Base-by-base conservation (phyloP, 2,888 invertebrate species). In the Pseudanteris insignis region DNA sequence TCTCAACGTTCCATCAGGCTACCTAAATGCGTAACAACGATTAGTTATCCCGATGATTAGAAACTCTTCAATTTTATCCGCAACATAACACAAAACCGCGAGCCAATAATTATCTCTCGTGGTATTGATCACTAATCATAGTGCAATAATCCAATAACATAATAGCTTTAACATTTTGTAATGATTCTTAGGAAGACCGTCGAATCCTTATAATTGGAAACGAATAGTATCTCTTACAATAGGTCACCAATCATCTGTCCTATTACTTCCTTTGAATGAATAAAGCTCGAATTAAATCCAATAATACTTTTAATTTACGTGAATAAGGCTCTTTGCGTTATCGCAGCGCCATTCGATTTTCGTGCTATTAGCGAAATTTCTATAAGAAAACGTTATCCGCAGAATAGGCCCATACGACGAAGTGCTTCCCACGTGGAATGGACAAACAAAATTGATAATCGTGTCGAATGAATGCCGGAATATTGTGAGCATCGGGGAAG, bases 151-250 rank as follows among this genome's bases (percentile, higher is more conserved):
- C 48, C 58, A 58, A 50, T 58, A 58, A 50, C 44, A 58, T 59
- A 59, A 59, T 59, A 41, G 51, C 51, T 51, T 59, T 53, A 53
- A 59, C 53, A 59, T 59, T 59, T 59, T 51, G 51, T 47, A 51
- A 53, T 59, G 59, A 59, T 59, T 59, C 59, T 53, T 41, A 36
- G 53, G 46, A 59, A 59, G 51, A 53, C 53, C 47, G 47, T 47
- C 50, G 53, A 51, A 51, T 59, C 44, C 44, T 37, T 50, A 50
- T 54, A 61, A 61, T 61, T 61, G 50, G 36, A 55, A 61, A 50
- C 44, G 54, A 61, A 61, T 50, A 40, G 47, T 28, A 47, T 53
- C 47, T 44, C 40, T 34, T 36, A 60, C 53, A 47, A 60, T 53
- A 53, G 60, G 53, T 37, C 47, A 33, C 37, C 41, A 41, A 53